Base-by-base conservation (phyloP, 2,113 vertebrate genomes). In the Uria aalge region DNA sequence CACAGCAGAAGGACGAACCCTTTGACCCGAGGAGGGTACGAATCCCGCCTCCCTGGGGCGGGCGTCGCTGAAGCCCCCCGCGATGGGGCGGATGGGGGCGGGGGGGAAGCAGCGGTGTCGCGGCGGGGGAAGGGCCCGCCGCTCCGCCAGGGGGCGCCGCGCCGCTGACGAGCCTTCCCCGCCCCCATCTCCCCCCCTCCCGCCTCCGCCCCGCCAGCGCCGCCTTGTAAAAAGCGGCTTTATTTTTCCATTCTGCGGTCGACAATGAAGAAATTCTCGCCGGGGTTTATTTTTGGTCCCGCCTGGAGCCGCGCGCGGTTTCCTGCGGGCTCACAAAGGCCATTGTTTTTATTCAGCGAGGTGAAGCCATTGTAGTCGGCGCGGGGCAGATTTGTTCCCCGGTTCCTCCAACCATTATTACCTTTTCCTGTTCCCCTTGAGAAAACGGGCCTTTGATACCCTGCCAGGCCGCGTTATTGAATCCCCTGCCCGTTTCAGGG, bases 401-500 rank as follows among this genome's bases (percentile, higher is more conserved):
- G 95, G 77, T 94, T 90, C 90, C 92, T 96, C 76, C 85, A 81
- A 90, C 94, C 95, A 93, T 96, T 94, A 88, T 96, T 91, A 91
- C 82, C 60, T 92, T 96, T 97, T 97, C 96, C 96, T 94, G 95
- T 94, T 97, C 94, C 85, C 94, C 85, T 95, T 84, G 91, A 96
- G 95, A 94, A 94, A 94, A 95, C 7, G 92, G 95, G 85, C 36
- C 63, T 80, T 88, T 98, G 97, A 91, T 85, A 79, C 85, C 13
- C 36, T 92, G 96, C 95, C 97, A 95, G 45, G 66, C 11, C 75
- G 40, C 62, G 3, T 90, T 88, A 92, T 76, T 93, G 85, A 92
- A 94, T 91, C 91, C 81, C 53, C 57, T 79, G 73, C 56, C 27
- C 17, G 0, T 92, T 75, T 69, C 50, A 12, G 81, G 62, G 53